These are phyloP conservation scores for Chrysolina americana DNA, from an alignment of 2,888 invertebrate genomes.

Conservation along the genomic window DNA sequence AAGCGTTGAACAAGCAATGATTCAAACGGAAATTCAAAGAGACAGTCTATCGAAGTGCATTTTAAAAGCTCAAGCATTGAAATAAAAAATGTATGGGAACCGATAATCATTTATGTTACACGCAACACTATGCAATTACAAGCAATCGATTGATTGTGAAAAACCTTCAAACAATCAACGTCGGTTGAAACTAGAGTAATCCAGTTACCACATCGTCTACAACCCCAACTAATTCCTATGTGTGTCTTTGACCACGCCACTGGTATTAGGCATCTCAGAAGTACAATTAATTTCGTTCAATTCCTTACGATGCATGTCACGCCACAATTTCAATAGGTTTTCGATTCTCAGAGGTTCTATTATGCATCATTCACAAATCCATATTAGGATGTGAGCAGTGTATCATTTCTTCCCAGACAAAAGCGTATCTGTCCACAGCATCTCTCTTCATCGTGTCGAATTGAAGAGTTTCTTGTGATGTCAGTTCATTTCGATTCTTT, in stretches of 20 bases:
- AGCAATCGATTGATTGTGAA: too few species aligned
- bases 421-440: slow-evolving; percentile 12
- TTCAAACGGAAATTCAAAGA: too few species aligned
- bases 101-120: too few species aligned
- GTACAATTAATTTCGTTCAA: slow-evolving; percentile 14
- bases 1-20: too few species aligned
- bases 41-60: too few species aligned
- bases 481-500: neutral
- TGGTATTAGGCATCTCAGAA: neutral
- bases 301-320: slow-evolving; percentile 20
- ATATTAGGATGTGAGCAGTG: slow-evolving; percentile 14
- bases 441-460: slow-evolving; percentile 13
- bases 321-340: slow-evolving; percentile 10
- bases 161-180: too few species aligned
- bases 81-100: too few species aligned
- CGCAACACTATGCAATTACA: too few species aligned
- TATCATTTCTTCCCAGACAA: slow-evolving; percentile 16
- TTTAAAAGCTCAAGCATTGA: too few species aligned
- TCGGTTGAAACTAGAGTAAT: too few species aligned
- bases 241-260: neutral
- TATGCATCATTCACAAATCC: slow-evolving; percentile 20
- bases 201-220: too few species aligned
- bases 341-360: slow-evolving; percentile 8
- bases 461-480: slow-evolving; percentile 5
- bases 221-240: too few species aligned